Conservation (phyloP, 1,140 invertebrate species). For the Leptinotarsa undecemlineata region DNA sequence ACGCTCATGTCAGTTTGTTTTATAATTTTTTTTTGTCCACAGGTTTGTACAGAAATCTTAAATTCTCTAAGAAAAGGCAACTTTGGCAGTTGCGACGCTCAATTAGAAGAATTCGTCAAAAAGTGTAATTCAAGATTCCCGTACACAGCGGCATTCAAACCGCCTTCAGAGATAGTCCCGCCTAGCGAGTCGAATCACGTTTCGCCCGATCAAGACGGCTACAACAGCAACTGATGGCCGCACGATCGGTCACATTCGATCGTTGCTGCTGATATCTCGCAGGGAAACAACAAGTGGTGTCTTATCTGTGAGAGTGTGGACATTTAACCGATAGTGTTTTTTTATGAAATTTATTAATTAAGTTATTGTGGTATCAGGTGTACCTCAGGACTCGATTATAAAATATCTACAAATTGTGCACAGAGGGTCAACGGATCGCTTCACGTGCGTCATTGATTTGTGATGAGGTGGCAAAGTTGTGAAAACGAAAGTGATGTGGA, state of each 20-base stretch:
- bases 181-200: constrained; percentile 35
- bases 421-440: constrained; percentile 12
- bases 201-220: constrained; percentile 28
- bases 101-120: constrained; percentile 69
- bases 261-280: constrained; percentile 18
- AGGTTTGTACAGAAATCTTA: constrained; percentile 79
- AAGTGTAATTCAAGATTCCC: constrained; percentile 76
- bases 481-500: no score
- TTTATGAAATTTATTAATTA: constrained; percentile 24
- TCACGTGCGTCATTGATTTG: no score
- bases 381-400: constrained; percentile 36
- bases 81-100: constrained; percentile 73
- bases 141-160: constrained; percentile 69
- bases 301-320: constrained; percentile 35
- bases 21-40: constrained; percentile 28
- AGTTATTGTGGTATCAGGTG: constrained; percentile 31
- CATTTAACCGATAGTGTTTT: constrained; percentile 34
- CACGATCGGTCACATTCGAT: neutral
- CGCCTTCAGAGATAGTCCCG: constrained; percentile 24
- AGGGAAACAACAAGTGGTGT: constrained; percentile 29
- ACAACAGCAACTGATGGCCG: constrained; percentile 37
- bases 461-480: no score
- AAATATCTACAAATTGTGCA: constrained; percentile 38
- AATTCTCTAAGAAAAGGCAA: constrained; percentile 76
- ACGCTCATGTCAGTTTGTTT: no score